Base-by-base conservation (phyloP, 2,797 vertebrate genomes). In the Oreochromis grahami region DNA sequence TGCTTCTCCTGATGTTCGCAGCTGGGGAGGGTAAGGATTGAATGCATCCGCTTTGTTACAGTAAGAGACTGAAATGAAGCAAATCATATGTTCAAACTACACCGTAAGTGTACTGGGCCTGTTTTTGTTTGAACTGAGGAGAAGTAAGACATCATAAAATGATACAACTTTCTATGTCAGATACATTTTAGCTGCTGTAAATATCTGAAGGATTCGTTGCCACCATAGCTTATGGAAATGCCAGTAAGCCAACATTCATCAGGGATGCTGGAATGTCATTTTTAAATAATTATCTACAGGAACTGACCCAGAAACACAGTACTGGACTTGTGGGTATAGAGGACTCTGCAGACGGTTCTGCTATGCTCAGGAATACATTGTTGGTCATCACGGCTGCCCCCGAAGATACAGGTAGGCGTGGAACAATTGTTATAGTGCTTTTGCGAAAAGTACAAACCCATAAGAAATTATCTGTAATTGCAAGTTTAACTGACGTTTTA, bases 261-360 rank as follows among this genome's bases (percentile, higher is more conserved):
- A 41, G 36, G 6, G 32, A 19, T 32, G 70, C 9, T 48, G 21
- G 6, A 34, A 53, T 17, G 21, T 77, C 3, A 50, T 81, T 78
- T 12, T 53, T n/a, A 13, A 55, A 14, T 51, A 24, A 81, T 52
- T 53, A 19, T 82, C 51, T 56, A 58, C 78, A 96, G 95, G 91
- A 29, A 82, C 92, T 41, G 93, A 96, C 70, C 83, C 87, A 32
- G 94, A 93, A 29, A 83, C 82, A 76, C 93, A 94, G 77, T 94
- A 95, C 53, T 89, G 93, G 95, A 94, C 91, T 4, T 95, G 96
- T 78, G 95, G 95, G 52, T 94, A 93, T 87, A 95, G 93, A 93
- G 95, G 96, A 95, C 94, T 94, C 93, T 97, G 96, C 93, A 95
- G 91, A 76, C 93, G 93, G 89, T 95, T 95, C 94, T 97, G 96